These are phyloP conservation scores for Toxotes jaculatrix DNA, from an alignment of 2,113 vertebrate genomes.

Conservation along the genomic window DNA sequence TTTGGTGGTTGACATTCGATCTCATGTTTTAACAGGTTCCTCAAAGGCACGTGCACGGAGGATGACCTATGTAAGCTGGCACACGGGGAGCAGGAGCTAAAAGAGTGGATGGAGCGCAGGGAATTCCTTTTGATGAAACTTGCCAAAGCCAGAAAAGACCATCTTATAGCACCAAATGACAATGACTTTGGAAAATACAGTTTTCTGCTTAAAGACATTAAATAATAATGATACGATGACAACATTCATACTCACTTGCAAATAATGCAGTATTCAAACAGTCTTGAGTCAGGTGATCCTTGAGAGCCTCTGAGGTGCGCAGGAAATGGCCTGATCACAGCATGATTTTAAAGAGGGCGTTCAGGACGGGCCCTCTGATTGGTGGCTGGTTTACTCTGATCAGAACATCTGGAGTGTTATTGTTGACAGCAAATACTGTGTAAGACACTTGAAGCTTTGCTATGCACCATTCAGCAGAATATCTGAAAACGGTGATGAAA, in stretches of 20 bases:
- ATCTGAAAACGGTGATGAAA: constrained; percentile 39
- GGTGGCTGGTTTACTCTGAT: constrained; percentile 69
- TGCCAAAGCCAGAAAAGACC: constrained; percentile 96
- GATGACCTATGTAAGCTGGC: constrained; percentile 93
- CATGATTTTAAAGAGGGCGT: constrained; percentile 67
- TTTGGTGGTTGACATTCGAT: constrained; percentile 13
- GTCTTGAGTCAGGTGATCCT: constrained; percentile 57
- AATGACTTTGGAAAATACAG: constrained; percentile 99
- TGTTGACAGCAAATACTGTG: constrained; percentile 59
- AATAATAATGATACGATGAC: constrained; percentile 87
- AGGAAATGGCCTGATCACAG: constrained; percentile 51
- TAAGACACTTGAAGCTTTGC: constrained; percentile 59
- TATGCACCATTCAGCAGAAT: constrained; percentile 58
- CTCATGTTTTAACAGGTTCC: constrained; percentile 83
- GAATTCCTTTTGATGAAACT: constrained; percentile 97
- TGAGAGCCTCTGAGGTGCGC: constrained; percentile 39
- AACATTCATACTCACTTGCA: constrained; percentile 42
- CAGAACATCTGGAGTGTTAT: constrained; percentile 57
- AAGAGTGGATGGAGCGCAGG: constrained; percentile 94
- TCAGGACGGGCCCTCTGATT: constrained; percentile 55
- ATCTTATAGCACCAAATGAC: constrained; percentile 98
- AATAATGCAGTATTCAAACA: constrained; percentile 64
- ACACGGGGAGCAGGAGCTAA: constrained; percentile 93
- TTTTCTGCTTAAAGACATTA: constrained; percentile 99
- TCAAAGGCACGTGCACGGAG: constrained; percentile 90